phyloP scores from a whole-genome alignment of 2,888 invertebrate species.

The Tricholauxania praeusta region DNA sequence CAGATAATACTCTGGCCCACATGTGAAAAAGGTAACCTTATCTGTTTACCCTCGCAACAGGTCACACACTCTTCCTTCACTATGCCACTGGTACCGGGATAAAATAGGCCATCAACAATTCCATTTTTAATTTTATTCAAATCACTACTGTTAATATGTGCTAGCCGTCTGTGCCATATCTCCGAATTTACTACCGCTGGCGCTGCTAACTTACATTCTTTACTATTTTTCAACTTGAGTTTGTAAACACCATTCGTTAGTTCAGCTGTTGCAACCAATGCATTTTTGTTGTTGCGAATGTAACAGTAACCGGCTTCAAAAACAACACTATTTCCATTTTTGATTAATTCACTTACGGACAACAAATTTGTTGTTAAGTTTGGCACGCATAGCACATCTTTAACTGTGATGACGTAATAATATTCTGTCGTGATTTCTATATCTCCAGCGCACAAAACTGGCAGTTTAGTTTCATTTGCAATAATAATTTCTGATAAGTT shows the following conservation, averaged over 20 bases:
- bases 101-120: too few species aligned
- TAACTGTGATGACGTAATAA: slow-evolving; percentile 14
- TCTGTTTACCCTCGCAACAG: too few species aligned
- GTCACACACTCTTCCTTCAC: too few species aligned
- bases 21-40: too few species aligned
- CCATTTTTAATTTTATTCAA: neutral
- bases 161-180: too few species aligned
- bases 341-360: slow-evolving; percentile 35
- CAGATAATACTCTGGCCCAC: too few species aligned
- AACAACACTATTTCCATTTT: slow-evolving; percentile 20
- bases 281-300: slow-evolving; percentile 7
- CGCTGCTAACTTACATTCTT: neutral
- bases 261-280: slow-evolving; percentile 21
- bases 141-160: neutral
- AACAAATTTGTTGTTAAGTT: slow-evolving; percentile 34
- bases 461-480: too few species aligned
- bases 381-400: slow-evolving; percentile 23
- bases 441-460: too few species aligned
- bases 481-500: too few species aligned
- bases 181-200: too few species aligned
- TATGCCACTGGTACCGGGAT: too few species aligned
- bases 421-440: too few species aligned
- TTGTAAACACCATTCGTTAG: slow-evolving; percentile 26
- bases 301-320: slow-evolving; percentile 11
- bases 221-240: slow-evolving; percentile 30